phyloP scores from a whole-genome alignment of 2,797 vertebrate genomes.

The Sebastes alutus region DNA sequence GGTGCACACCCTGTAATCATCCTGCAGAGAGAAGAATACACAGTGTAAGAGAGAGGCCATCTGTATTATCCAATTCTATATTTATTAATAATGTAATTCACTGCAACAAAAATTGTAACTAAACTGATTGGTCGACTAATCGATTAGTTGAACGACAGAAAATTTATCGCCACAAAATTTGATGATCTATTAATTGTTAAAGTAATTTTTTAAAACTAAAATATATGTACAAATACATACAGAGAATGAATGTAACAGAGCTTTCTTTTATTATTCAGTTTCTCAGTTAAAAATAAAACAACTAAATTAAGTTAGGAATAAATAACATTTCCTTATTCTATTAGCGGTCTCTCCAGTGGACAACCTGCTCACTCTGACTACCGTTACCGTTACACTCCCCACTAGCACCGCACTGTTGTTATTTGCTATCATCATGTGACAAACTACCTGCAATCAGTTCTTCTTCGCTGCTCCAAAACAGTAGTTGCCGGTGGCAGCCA shows the following conservation, averaged over 20 bases:
- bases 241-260: no score
- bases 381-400: no score
- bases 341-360: rapidly evolving
- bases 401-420: no score
- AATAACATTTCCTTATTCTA: no score
- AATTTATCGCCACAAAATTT: background rate
- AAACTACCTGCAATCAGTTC: no score
- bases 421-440: rapidly evolving
- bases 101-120: background rate
- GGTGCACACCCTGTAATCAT: constrained; percentile 94
- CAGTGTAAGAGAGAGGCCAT: background rate
- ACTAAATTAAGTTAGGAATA: no score
- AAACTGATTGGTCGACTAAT: background rate
- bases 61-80: background rate
- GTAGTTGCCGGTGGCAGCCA: no score
- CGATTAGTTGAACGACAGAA: background rate
- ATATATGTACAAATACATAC: no score
- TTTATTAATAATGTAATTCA: background rate
- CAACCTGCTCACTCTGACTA: no score
- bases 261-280: no score
- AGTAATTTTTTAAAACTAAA: background rate
- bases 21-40: constrained; percentile 79
- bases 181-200: background rate
- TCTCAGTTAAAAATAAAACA: no score
- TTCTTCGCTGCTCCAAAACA: no score